Evolutionary conservation across 1,140 invertebrate species (phyloP).

Genomic region (Caenorhabditis brenneri): DNA sequence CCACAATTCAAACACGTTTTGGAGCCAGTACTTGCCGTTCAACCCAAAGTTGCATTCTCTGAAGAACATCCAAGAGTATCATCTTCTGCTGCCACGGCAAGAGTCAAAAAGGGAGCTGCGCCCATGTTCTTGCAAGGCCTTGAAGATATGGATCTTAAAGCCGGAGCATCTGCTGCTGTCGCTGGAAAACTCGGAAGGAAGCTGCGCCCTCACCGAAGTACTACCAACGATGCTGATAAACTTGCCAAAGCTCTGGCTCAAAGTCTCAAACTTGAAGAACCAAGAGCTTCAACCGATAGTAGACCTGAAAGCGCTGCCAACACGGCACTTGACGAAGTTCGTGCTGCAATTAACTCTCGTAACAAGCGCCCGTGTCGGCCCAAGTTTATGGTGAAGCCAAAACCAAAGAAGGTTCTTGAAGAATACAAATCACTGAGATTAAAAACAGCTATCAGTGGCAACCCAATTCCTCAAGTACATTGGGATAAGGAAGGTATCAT

Average conservation of each 20-base stretch:
- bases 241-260: constrained; percentile 54
- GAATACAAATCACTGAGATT: constrained; percentile 67
- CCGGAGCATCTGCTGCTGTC: constrained; percentile 64
- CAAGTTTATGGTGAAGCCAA: constrained; percentile 69
- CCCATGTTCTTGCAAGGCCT: constrained; percentile 64
- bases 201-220: constrained; percentile 50
- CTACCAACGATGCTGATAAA: constrained; percentile 55
- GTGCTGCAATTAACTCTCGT: constrained; percentile 57
- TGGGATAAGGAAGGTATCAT: constrained; percentile 70
- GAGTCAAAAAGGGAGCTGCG: constrained; percentile 63
- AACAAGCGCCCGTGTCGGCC: constrained; percentile 60
- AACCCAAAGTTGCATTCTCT: constrained; percentile 50
- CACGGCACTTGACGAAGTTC: constrained; percentile 61
- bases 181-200: constrained; percentile 64
- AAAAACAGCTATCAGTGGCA: constrained; percentile 67
- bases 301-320: constrained; percentile 42
- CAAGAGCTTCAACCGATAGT: constrained; percentile 2
- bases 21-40: constrained; percentile 49
- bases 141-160: constrained; percentile 67
- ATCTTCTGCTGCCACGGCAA: constrained; percentile 48
- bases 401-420: constrained; percentile 65
- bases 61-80: constrained; percentile 22
- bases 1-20: constrained; percentile 53
- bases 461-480: constrained; percentile 62
- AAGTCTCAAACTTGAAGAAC: constrained; percentile 49